Evolutionary conservation across 2,113 vertebrate genomes (phyloP).

Genomic region (Siphamia tubifer): DNA sequence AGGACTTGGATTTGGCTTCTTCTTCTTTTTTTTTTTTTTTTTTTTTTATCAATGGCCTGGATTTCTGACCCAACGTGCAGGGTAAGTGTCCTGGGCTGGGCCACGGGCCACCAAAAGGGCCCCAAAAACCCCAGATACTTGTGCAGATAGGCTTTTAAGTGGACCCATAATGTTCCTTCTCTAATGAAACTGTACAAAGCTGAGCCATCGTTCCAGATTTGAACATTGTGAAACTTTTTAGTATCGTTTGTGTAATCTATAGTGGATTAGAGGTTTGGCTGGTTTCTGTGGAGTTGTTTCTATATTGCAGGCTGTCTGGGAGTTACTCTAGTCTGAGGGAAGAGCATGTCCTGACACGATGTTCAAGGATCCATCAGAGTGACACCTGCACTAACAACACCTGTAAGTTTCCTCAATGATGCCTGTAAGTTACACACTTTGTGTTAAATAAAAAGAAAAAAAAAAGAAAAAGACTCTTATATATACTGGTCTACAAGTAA

Average conservation of each 20-base stretch:
- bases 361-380: conserved; percentile 18
- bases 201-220: not conserved
- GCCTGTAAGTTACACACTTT: not conserved
- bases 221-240: conserved; percentile 8
- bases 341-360: conserved; percentile 52
- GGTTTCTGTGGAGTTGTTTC: conserved; percentile 11
- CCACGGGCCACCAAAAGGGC: not conserved
- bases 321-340: conserved; percentile 28
- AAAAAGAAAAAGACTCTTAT: not conserved
- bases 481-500: too few species aligned
- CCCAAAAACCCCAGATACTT: not conserved
- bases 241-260: conserved; percentile 15
- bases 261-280: not conserved
- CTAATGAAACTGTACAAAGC: not conserved
- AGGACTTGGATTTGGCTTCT: conserved; percentile 24
- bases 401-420: conserved; percentile 5
- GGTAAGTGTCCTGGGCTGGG: conserved; percentile 16
- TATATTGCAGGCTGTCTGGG: conserved; percentile 1
- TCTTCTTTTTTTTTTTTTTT: too few species aligned
- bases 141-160: not conserved
- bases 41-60: conserved; percentile 25
- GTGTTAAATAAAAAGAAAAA: too few species aligned
- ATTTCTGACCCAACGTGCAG: conserved; percentile 25
- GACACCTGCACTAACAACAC: conserved; percentile 47
- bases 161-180: not conserved